Evolutionary conservation across 2,888 invertebrate genomes (phyloP), one percentile per base, ranked within the genome.

Genomic region (Tholera decimalis): DNA sequence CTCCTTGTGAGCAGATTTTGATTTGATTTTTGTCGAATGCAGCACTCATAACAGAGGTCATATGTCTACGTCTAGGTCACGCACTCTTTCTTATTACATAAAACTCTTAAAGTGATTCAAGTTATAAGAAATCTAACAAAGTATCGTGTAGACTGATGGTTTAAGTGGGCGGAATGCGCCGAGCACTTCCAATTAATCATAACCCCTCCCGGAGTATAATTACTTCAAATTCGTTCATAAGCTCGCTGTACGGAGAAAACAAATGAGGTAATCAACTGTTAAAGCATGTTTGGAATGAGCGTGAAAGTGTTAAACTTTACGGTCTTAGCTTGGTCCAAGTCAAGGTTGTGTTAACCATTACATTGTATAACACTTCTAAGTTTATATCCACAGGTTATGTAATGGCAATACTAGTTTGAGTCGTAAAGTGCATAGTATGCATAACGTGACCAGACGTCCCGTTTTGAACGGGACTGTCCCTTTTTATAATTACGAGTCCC

Each of bases 141-240:
- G 44, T 44, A 26, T 6, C 1, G 18, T 24, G 50, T 15, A 1
- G n/a, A 22, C 30, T 39, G 51, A 50, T 18, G 28, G 24, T 44
- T 63, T 39, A 63, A 49, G 72, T 69, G 68, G 60, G 28, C 30
- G 69, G 60, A 39, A 63, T 37, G 39, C 24, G 26, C 13, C 50
- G 18, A 11, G 20, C 18, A 35, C 15, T 24, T 41, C 28, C 51
- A 72, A 79, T 73, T 70, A 73, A 77, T 64, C 46, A 57, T 47
- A 50, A 39, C 41, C 22, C 22, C 24, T 33, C 46, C 39, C 50
- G 55, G 43, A 67, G 46, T 60, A 70, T 79, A 54, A 79, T 60
- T 50, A 59, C 50, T 73, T 44, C n/a, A 65, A 44, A 59, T 64
- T 58, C 70, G 70, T 37, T 60, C 50, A 20, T 43, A 60, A 65